These are phyloP conservation scores for Corythoichthys intestinalis DNA, from an alignment of 2,113 vertebrate species.

Conservation along the genomic window DNA sequence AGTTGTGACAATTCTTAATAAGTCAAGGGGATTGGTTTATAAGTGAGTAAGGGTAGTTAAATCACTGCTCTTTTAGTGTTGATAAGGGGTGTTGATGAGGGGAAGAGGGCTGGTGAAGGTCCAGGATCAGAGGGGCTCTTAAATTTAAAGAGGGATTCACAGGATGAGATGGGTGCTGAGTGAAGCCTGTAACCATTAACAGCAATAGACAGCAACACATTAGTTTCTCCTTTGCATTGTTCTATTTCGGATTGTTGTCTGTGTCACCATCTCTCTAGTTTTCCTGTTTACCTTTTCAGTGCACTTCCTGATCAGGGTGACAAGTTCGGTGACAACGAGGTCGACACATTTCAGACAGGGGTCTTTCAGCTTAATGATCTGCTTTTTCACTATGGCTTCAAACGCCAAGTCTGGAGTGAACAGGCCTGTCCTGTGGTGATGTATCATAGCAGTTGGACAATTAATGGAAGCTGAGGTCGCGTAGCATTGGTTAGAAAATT, in stretches of 20 bases:
- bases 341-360: constrained; percentile 96
- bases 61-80: constrained; percentile 15
- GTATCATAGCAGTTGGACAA: constrained; percentile 47
- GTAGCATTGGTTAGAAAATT: constrained; percentile 14
- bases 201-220: constrained; percentile 29
- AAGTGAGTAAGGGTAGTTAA: constrained; percentile 28
- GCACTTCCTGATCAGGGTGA: constrained; percentile 88
- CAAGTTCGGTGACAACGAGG: constrained; percentile 91
- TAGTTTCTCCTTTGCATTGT: constrained; percentile 16
- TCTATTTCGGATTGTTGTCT: background rate
- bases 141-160: constrained; percentile 7
- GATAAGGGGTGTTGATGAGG: constrained; percentile 21
- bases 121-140: constrained; percentile 22
- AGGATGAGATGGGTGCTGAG: constrained; percentile 13
- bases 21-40: constrained; percentile 24
- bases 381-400: constrained; percentile 98
- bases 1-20: constrained; percentile 13
- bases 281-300: constrained; percentile 83
- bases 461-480: constrained; percentile 36
- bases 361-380: constrained; percentile 96
- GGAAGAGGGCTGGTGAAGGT: constrained; percentile 10
- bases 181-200: constrained; percentile 32
- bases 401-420: constrained; percentile 97
- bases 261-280: background rate
- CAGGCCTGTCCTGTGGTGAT: constrained; percentile 85